phyloP scores from a whole-genome alignment of 2,113 vertebrate genomes.

The Oncorhynchus mykiss region DNA sequence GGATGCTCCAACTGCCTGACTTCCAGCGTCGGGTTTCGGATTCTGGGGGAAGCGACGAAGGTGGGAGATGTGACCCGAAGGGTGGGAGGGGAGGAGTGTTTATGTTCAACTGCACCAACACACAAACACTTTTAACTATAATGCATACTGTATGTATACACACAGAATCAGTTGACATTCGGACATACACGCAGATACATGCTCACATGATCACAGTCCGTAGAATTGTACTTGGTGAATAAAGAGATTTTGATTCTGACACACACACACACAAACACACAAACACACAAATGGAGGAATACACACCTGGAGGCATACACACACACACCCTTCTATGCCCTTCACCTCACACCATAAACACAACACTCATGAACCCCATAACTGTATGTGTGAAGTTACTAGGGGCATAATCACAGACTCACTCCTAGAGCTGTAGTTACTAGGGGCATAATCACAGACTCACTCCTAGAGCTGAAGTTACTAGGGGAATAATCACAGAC shows the following conservation, averaged over 20 bases:
- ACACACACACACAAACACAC: conserved; percentile 13
- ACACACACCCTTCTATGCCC: not conserved
- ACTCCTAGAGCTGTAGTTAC: too few relatives aligned
- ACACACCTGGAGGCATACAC: conserved; percentile 3
- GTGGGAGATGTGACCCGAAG: conserved; percentile 36
- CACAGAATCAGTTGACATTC: too few relatives aligned
- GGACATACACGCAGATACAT: too few relatives aligned
- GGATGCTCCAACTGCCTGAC: conserved; percentile 52
- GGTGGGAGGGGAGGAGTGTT: conserved; percentile 36
- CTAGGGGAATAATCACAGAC: too few relatives aligned
- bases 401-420: too few relatives aligned
- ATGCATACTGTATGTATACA: too few relatives aligned
- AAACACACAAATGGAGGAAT: conserved; percentile 5
- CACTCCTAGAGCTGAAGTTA: too few relatives aligned
- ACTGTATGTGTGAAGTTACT: too few relatives aligned
- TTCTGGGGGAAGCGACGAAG: conserved; percentile 51
- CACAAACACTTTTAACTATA: not conserved
- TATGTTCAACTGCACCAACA: conserved; percentile 35
- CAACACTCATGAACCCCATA: conserved; percentile 7
- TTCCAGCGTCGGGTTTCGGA: conserved; percentile 62
- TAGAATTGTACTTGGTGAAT: too few relatives aligned
- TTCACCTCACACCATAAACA: conserved; percentile 1
- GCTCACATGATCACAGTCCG: too few relatives aligned
- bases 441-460: too few relatives aligned
- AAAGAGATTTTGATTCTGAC: not conserved